Percentiles rank a stretch among this genome's conserved stretches.
phyloP scores from a whole-genome alignment of 2,888 invertebrate genomes.

The Mythimna lalbum region DNA sequence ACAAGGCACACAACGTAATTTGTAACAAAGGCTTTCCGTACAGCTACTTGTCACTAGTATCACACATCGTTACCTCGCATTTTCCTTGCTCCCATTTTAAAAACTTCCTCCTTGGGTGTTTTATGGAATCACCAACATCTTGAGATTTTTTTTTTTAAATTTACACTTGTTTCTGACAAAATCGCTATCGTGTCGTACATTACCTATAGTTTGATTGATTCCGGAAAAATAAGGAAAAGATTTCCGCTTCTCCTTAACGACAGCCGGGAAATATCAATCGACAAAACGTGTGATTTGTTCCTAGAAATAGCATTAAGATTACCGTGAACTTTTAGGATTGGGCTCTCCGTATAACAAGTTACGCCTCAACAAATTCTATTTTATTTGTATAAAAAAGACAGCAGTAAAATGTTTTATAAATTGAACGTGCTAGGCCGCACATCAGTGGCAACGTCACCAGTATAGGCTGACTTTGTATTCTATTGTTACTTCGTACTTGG shows the following conservation, averaged over 20 bases:
- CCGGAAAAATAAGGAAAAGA: neutral
- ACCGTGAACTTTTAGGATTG: neutral
- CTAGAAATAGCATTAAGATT: neutral
- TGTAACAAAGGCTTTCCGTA: neutral
- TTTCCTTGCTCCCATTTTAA: neutral
- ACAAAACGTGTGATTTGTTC: slow-evolving; percentile 11
- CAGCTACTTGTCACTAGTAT: neutral
- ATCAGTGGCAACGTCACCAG: neutral
- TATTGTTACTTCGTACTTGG: neutral
- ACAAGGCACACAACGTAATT: neutral
- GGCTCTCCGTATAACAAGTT: neutral
- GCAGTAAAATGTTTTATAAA: too few species aligned
- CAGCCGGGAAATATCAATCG: neutral
- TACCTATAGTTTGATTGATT: slow-evolving; percentile 3
- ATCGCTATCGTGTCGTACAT: neutral
- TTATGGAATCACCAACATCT: neutral
- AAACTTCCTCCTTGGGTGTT: neutral
- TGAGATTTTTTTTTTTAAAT: slow-evolving; percentile 11
- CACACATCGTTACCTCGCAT: neutral
- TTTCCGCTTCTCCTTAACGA: slow-evolving; percentile 1
- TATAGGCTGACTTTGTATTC: neutral
- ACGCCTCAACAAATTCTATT: neutral
- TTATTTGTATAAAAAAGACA: too few species aligned
- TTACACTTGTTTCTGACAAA: neutral
- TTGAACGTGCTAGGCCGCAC: neutral